Evolutionary conservation across 2,113 vertebrate species (phyloP), one percentile per base, ranked within the genome.

Genomic region (Ailuropoda melanoleuca): DNA sequence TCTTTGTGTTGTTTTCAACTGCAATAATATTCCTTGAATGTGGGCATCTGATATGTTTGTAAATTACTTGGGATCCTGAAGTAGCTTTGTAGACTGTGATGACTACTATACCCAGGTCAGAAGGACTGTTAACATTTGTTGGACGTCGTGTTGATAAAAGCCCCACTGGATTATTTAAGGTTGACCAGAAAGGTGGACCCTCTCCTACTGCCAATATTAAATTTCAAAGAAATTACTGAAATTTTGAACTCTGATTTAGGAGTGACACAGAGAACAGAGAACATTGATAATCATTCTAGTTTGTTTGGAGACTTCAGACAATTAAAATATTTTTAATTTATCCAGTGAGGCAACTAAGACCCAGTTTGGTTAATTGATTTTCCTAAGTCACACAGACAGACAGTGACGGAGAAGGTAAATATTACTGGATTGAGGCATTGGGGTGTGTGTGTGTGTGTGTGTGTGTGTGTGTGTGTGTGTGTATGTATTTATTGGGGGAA

Each of bases 301-400:
- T 50, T 3, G 24, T 21, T 92, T 70, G 6, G 10, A 93, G 12
- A 86, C 34, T 31, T 68, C 9, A 75, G 34, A 8, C 26, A 58
- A 88, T 53, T 83, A 43, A 72, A 62, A 86, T 85, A 62, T 17
- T 72, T 95, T 93, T 58, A n/a, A 72, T 87, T 92, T 97, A 43
- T 62, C 60, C 13, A 37, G 14, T 24, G 64, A 96, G 46, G 2
- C 50, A 58, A 6, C 31, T 86, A 43, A 85, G 13, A 8, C 18
- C 8, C 6, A 21, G 12, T 64, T 72, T 78, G 23, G 10, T 64
- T 87, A 37, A 81, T 1, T 74, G 31, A 81, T 43, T 72, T 95
- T 62, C 46, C n/a, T 84, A 93, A 68, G 24, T 94, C 23, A 84
- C 17, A 50, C 5, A 26, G 37, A 18, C 26, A 90, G n/a, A 64